Percentiles rank a stretch among this genome's conserved stretches.
Evolutionary conservation across 2,797 vertebrate genomes (phyloP).

Genomic region (Macropus fuliginosus): DNA sequence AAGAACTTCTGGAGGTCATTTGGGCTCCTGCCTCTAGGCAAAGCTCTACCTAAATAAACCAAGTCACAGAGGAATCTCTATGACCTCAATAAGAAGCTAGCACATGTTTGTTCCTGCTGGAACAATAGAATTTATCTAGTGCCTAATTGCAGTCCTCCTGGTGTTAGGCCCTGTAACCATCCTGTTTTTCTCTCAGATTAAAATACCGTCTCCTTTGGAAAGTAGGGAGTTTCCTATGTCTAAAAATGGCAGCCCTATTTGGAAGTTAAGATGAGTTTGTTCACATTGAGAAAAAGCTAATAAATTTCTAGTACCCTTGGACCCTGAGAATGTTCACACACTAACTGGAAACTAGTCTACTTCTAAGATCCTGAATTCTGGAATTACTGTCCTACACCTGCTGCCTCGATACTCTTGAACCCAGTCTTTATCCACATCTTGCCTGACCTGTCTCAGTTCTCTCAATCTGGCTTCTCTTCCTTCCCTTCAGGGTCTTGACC

Average conservation of each 20-base stretch:
- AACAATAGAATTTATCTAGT: conserved; percentile 27
- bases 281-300: not conserved
- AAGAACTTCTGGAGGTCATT: conserved; percentile 2
- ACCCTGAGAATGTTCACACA: not conserved
- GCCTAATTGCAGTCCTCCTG: not conserved
- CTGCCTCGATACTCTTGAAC: not conserved
- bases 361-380: not conserved
- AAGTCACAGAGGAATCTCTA: not conserved
- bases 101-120: conserved; percentile 7
- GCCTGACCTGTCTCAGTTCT: not conserved
- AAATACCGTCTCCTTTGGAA: conserved; percentile 28
- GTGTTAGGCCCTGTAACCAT: not conserved
- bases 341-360: not conserved
- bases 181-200: not conserved
- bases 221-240: conserved; percentile 20
- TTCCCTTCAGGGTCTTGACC: not conserved
- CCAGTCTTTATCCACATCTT: not conserved
- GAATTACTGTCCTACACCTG: not conserved
- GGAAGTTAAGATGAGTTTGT: conserved; percentile 1
- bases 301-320: not conserved
- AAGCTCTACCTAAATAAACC: not conserved
- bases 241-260: conserved; percentile 4
- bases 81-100: not conserved
- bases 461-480: not conserved
- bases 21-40: not conserved